These are phyloP conservation scores for Troides helena DNA, from an alignment of 2,888 invertebrate genomes.

Conservation along the genomic window DNA sequence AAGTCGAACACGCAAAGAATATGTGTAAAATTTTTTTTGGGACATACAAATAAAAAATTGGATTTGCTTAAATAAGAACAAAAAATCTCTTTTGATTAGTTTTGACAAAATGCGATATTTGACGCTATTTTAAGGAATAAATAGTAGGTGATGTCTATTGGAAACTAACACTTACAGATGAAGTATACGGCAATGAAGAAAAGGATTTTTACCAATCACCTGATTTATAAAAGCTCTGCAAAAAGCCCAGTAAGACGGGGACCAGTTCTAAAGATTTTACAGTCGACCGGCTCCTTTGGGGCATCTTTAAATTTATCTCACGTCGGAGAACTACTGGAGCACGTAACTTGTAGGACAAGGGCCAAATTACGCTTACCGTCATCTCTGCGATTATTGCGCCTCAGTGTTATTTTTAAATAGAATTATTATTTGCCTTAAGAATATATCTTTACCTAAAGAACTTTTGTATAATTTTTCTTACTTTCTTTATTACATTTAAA, in stretches of 20 bases:
- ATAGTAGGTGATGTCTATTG: not conserved
- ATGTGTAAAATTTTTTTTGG: no score
- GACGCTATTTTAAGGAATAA: no score
- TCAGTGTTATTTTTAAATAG: slow-evolving; percentile 21
- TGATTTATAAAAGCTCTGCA: slow-evolving; percentile 14
- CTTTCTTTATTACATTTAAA: not conserved
- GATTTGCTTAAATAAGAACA: no score
- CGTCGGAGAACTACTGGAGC: slow-evolving; percentile 29
- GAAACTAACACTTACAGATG: not conserved
- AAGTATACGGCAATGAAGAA: not conserved
- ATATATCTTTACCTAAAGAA: not conserved
- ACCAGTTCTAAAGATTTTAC: slow-evolving; percentile 26
- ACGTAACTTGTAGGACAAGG: slow-evolving; percentile 30
- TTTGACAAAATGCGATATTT: no score
- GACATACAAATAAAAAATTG: no score
- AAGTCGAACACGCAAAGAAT: no score
- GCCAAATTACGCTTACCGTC: slow-evolving; percentile 28
- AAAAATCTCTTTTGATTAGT: no score
- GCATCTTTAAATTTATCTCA: slow-evolving; percentile 30
- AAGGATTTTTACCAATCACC: slow-evolving; percentile 7
- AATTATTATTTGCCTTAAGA: slow-evolving; percentile 3
- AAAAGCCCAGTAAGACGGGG: slow-evolving; percentile 19
- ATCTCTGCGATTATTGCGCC: slow-evolving; percentile 25
- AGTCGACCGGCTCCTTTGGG: slow-evolving; percentile 26
- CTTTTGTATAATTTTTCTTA: not conserved